Evolutionary conservation across 2,797 vertebrate genomes (phyloP), one percentile per base, ranked within the genome.

Genomic region (Bothrops alternatus): DNA sequence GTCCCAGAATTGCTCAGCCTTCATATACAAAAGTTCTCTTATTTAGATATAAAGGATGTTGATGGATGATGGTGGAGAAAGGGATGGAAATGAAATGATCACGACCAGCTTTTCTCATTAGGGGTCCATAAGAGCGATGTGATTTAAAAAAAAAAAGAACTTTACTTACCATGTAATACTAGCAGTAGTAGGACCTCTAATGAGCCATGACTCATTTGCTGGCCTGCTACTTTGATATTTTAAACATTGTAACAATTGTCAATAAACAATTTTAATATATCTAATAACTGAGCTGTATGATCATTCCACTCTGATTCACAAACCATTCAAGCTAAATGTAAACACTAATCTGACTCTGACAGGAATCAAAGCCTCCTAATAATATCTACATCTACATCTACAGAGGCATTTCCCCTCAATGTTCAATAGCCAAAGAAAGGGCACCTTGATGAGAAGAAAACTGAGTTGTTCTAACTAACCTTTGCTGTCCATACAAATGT

Each of bases 401-500:
- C 3, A 42, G 18, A 42, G 8, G 18, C 37, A 42, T 78, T 42
- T 78, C 69, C 32, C 32, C 6, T 78, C 7, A 42, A 42, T 23
- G 18, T 78, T 42, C 18, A 18, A 3, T 23, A 42, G 73, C 37
- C 18, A 78, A 23, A 78, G 37, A 78, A 42, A 78, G 7, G 69
- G 37, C 73, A 78, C 18, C 42, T 42, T 42, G 69, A 42, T 23
- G 32, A 92, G 8, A 2, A 93, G 16, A 56, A 91, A 92, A 94
- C 8, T n/a, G 28, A 88, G n/a, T 5, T 28, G 14, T 88, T 58
- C 47, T 13, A 14, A 91, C 26, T 32, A 56, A 12, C 69, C 90
- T 94, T 85, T 85, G 37, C 93, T 6, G 89, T 93, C 91, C 69
- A 91, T 53, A 86, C 58, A 95, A 92, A 86, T 42, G 26, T 6